Conservation (phyloP, 2,113 vertebrate species). For the Origma solitaria region DNA sequence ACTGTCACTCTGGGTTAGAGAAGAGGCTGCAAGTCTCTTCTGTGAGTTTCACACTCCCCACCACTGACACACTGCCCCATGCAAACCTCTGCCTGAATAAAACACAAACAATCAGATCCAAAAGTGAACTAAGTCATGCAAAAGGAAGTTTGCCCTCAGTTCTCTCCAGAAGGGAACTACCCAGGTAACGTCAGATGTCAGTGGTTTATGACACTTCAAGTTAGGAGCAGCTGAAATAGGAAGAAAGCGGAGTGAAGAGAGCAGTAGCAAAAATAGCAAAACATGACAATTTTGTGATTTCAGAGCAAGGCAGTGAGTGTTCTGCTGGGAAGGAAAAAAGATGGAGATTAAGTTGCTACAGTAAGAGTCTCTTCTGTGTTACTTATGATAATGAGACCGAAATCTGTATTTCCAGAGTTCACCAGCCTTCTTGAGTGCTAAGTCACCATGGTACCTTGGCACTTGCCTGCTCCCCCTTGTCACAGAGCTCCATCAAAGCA, state of each 20-base stretch:
- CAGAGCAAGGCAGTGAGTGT: neutral
- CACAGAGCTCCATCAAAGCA: constrained; percentile 42
- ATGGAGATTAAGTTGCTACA: neutral
- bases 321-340: neutral
- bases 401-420: neutral
- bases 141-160: neutral
- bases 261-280: neutral
- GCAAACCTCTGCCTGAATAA: neutral
- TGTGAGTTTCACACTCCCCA: neutral
- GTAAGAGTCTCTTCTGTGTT: neutral
- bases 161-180: neutral
- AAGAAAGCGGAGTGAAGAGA: neutral
- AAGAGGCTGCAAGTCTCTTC: neutral
- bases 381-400: neutral
- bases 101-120: neutral
- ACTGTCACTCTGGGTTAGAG: neutral
- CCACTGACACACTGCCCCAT: neutral
- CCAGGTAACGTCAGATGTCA: neutral
- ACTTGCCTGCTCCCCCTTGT: neutral
- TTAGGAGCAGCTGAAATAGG: neutral
- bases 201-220: neutral
- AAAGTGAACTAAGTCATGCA: neutral
- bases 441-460: neutral
- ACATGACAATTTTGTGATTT: neutral
- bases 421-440: neutral